Evolutionary conservation across 2,888 invertebrate genomes (phyloP).

Genomic region (Campoletis raptor): DNA sequence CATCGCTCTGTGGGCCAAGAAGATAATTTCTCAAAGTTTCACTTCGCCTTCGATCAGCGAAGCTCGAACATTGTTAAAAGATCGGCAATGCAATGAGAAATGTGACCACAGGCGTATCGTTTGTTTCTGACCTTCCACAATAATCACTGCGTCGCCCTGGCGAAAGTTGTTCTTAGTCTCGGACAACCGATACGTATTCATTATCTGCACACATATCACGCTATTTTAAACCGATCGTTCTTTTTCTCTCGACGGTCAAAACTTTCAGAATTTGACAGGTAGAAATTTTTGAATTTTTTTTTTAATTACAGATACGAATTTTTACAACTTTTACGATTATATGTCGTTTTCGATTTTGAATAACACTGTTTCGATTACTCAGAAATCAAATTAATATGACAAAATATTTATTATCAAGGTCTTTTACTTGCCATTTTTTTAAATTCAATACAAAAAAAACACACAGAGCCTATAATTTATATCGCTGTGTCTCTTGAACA

Average conservation of each 20-base stretch:
- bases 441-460: background rate
- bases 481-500: too few relatives aligned
- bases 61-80: conserved; percentile 27
- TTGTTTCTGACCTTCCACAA: conserved; percentile 64
- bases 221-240: conserved; percentile 5
- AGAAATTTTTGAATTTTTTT: background rate
- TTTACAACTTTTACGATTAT: background rate
- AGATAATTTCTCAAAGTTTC: conserved; percentile 43
- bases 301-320: background rate
- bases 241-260: background rate
- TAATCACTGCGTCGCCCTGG: conserved; percentile 25
- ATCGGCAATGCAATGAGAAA: conserved; percentile 30
- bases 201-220: conserved; percentile 7
- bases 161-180: conserved; percentile 52
- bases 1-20: background rate
- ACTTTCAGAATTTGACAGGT: background rate
- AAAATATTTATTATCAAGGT: background rate
- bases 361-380: background rate
- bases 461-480: too few relatives aligned
- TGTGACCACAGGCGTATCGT: conserved; percentile 14
- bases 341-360: background rate
- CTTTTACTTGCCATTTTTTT: background rate
- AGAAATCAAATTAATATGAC: background rate
- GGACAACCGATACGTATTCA: background rate
- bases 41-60: conserved; percentile 21